Base-by-base conservation (phyloP, 2,888 invertebrate genomes). In the Andrena dorsata region DNA sequence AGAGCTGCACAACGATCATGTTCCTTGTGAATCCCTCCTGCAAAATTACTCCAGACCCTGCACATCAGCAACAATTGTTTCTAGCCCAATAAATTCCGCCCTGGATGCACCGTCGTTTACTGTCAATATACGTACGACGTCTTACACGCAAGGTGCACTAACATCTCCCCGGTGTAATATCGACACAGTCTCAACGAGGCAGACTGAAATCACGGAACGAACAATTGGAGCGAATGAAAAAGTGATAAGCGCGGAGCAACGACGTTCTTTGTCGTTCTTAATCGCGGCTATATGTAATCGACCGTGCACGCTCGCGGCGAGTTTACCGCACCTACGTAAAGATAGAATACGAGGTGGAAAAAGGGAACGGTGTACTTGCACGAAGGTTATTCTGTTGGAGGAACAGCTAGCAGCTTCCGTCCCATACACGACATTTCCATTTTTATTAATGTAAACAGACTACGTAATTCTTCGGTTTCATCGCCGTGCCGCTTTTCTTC, bases 371-470 rank as follows among this genome's bases (percentile, higher is more conserved):
- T 7, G 30, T 8, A 6, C 26, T 47, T n/a, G 20, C 30, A 20
- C 41, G 47, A 53, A n/a, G 60, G 64, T 79, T 64, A 79, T 70
- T 81, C 53, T 28, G 80, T 73, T 26, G 6, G 6, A 26, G 26
- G 23, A 41, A 23, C 4, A 23, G 8, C 56, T 58, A 26, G 28
- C n/a, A 13, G 41, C 28, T 30, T 28, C 47, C 0, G 13, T 49
- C 66, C 49, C 30, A 35, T 58, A 80, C 81, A 68, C 49, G 71
- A 61, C 61, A 71, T 82, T 80, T 65, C 82, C 82, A 82, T 82
- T 82, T 82, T 75, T 71, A 63, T 75, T 82, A 82, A 82, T 71
- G 70, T 63, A 71, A 80, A 69, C 81, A 51, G 61, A 66, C 75
- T 63, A 65, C 51, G 70, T 71, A 73, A 74, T 75, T 80, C 51